Base-by-base conservation (phyloP, 2,888 invertebrate genomes). In the Andrena fulva region DNA sequence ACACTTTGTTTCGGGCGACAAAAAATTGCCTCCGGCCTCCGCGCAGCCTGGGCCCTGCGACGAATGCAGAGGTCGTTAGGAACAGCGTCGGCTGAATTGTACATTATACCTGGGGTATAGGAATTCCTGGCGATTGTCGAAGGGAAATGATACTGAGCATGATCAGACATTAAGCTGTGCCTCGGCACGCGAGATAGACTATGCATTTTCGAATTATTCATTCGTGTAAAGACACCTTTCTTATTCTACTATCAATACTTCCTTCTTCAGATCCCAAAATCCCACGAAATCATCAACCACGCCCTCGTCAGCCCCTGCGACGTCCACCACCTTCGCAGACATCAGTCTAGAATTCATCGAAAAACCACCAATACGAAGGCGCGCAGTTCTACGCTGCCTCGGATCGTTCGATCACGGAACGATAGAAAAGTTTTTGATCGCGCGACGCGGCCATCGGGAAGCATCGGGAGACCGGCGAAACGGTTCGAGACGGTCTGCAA, bases 401-500 rank as follows among this genome's bases (percentile, higher is more conserved):
- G 68, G 71, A 52, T 69, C 59, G 64, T 56, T 59, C 29, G 77
- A 72, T 42, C 62, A n/a, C 52, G 48, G 62, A 68, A 29, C 62
- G 31, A 73, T 60, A 62, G 64, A 62, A 66, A 64, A 74, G 76
- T 42, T 80, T 77, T 56, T 59, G 60, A 76, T 82, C 85, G 80
- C 78, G 84, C 87, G 80, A 80, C 77, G 83, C 78, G 73, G 66
- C 78, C 80, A 84, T 85, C 84, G 82, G 83, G 76, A 73, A 84
- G 83, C 84, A 84, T 66, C 82, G 83, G 71, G 80, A 50, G 84
- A 79, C 86, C 76, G 82, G 81, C 81, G 87, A 83, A 84, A 87
- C 83, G 56, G 10, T 56, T 56, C 84, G 87, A 89, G 92, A 88
- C 87, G 87, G 88, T 89, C 90, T 90, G 90, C 90, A 91, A 91